Conservation (phyloP, 2,113 vertebrate species). For the Coregonus clupeaformis region DNA sequence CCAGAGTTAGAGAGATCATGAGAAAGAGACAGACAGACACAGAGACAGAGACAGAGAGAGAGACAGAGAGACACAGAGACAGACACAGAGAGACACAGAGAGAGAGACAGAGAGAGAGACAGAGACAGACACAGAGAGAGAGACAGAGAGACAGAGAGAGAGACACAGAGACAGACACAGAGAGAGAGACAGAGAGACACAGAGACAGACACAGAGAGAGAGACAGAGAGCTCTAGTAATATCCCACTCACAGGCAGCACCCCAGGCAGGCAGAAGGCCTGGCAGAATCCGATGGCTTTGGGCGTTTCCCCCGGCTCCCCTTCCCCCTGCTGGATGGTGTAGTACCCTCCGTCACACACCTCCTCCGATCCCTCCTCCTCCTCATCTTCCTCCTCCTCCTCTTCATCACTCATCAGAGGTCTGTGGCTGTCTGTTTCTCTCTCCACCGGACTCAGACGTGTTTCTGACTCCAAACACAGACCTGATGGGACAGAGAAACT, state of each 20-base stretch:
- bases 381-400: slow-evolving; percentile 57
- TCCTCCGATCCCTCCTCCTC: slow-evolving; percentile 63
- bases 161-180: not conserved
- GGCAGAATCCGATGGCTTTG: slow-evolving; percentile 80
- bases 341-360: slow-evolving; percentile 62
- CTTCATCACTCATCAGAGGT: slow-evolving; percentile 85
- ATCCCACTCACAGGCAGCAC: slow-evolving; percentile 83
- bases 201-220: not conserved
- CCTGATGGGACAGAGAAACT: slow-evolving; percentile 50
- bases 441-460: slow-evolving; percentile 68
- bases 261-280: slow-evolving; percentile 92
- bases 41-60: not conserved
- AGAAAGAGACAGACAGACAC: slow-evolving; percentile 2
- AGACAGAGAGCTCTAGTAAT: not conserved
- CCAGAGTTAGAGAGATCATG: not conserved
- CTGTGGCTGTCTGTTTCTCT: slow-evolving; percentile 81
- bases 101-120: too few relatives aligned
- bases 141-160: not conserved
- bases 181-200: not conserved
- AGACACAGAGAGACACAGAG: too few relatives aligned
- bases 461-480: slow-evolving; percentile 56
- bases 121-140: not conserved
- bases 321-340: slow-evolving; percentile 71
- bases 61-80: not conserved
- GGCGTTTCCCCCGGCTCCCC: slow-evolving; percentile 47